These are phyloP conservation scores for Cyphomyrus plagiostoma DNA, from an alignment of 2,113 vertebrate species.

Conservation along the genomic window DNA sequence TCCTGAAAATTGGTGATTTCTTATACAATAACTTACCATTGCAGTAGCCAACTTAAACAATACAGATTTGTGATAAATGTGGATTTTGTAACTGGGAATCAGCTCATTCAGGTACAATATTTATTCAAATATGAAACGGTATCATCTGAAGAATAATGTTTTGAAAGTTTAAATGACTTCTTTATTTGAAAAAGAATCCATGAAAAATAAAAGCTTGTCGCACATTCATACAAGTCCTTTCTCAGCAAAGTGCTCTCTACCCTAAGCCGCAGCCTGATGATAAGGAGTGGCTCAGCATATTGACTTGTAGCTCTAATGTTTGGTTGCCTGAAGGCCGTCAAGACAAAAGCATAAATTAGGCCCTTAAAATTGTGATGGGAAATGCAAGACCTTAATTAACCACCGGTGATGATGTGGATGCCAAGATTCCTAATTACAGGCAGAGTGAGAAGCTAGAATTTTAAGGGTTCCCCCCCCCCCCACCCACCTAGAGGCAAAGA, in stretches of 20 bases:
- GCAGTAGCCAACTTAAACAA: not conserved
- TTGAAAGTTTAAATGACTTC: not conserved
- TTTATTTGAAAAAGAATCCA: not conserved
- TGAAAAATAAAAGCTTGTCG: not conserved
- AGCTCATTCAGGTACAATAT: not conserved
- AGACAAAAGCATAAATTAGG: constrained; percentile 44
- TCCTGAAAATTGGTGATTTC: not conserved
- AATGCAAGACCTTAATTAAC: constrained; percentile 44
- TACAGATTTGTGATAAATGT: not conserved
- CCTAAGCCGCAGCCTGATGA: not conserved
- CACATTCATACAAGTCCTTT: not conserved
- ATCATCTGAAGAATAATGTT: not conserved
- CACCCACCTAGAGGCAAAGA: not conserved
- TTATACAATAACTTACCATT: not conserved
- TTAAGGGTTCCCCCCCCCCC: constrained; percentile 4
- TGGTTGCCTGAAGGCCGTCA: constrained; percentile 39
- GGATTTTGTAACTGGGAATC: not conserved
- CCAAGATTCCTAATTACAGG: constrained; percentile 48
- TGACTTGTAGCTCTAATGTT: constrained; percentile 34
- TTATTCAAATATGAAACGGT: not conserved
- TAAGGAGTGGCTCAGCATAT: not conserved
- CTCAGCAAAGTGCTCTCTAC: not conserved
- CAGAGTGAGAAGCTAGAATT: constrained; percentile 30
- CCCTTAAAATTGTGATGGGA: constrained; percentile 27
- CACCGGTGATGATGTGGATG: constrained; percentile 39